Base-by-base conservation (phyloP, 2,888 invertebrate species). In the Tachina fera region DNA sequence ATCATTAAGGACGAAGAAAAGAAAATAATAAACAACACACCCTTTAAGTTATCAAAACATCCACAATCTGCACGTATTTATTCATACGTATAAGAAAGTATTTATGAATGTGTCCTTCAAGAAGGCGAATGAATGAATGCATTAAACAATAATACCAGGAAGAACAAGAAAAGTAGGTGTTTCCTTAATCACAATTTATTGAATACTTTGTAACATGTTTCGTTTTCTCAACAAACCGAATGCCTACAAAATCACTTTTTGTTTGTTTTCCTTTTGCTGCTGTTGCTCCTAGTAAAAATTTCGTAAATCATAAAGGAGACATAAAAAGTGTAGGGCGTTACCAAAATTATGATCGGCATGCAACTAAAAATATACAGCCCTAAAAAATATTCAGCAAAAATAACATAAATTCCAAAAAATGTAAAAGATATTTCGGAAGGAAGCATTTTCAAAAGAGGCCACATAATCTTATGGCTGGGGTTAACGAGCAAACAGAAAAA, bases 301-400 rank as follows among this genome's bases (percentile, higher is more conserved):
- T 86, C 82, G 80, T 86, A 86, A 86, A 82, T 86, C 87, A 84
- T 84, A 84, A 70, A 86, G 61, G 53, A 85, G 70, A 85, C 74
- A 79, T 72, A 80, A 79, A 61, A 86, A 86, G 67, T 83, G 79
- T 80, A 49, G 86, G 86, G 86, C 86, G 86, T 83, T 67, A 76
- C 76, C 86, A 68, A 76, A 80, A 72, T 86, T 86, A 86, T 86
- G 83, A 71, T 71, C 79, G 75, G 70, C 86, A 68, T 86, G 79
- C 79, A 86, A 85, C 75, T 76, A 71, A 65, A n/a, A 70, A 74
- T n/a, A 53, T n/a, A 60, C 75, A 51, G 39, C 11, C 31, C 3
- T 49, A n/a, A 31, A 49, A 14, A 76, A 22, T 56, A 61, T 76
- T 58, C 45, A 60, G 19, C 75, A 47, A 60, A 61, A 77, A 79